Conservation (phyloP, 2,113 vertebrate species). For the Neodontobutis hainanensis region DNA sequence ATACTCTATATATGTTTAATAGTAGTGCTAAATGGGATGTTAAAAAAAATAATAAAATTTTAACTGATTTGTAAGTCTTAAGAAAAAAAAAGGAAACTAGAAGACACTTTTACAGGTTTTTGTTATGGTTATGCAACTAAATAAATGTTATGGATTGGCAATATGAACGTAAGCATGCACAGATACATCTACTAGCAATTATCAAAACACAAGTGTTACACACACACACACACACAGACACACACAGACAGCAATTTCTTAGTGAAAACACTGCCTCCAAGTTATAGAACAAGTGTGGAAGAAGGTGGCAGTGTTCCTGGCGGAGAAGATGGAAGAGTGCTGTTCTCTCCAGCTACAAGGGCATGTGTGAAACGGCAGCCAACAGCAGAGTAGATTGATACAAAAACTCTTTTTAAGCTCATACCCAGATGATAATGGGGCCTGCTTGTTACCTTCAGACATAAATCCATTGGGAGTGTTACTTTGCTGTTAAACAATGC, state of each 20-base stretch:
- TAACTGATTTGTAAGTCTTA: not conserved
- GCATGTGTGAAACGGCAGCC: slow-evolving; percentile 78
- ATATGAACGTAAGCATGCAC: slow-evolving; percentile 26
- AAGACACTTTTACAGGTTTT: no score
- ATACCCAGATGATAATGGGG: slow-evolving; percentile 94
- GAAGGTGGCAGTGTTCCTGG: slow-evolving; percentile 67
- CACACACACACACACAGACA: slow-evolving; percentile 11
- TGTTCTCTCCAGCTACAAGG: slow-evolving; percentile 39
- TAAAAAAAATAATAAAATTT: not conserved
- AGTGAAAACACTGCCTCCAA: slow-evolving; percentile 67
- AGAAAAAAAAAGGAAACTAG: no score
- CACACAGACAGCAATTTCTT: slow-evolving; percentile 35
- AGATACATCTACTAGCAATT: slow-evolving; percentile 3
- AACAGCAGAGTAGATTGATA: slow-evolving; percentile 84
- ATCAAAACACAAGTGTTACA: not conserved
- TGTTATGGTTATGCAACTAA: not conserved
- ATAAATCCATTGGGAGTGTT: slow-evolving; percentile 83
- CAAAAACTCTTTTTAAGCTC: slow-evolving; percentile 86
- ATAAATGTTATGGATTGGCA: not conserved
- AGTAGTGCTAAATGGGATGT: not conserved
- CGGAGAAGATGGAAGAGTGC: slow-evolving; percentile 32
- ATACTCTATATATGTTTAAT: not conserved
- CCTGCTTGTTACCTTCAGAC: slow-evolving; percentile 98
- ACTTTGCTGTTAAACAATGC: slow-evolving; percentile 40
- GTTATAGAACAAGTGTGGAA: slow-evolving; percentile 48